Evolutionary conservation across 2,888 invertebrate species (phyloP).

Genomic region (Clunio marinus): DNA sequence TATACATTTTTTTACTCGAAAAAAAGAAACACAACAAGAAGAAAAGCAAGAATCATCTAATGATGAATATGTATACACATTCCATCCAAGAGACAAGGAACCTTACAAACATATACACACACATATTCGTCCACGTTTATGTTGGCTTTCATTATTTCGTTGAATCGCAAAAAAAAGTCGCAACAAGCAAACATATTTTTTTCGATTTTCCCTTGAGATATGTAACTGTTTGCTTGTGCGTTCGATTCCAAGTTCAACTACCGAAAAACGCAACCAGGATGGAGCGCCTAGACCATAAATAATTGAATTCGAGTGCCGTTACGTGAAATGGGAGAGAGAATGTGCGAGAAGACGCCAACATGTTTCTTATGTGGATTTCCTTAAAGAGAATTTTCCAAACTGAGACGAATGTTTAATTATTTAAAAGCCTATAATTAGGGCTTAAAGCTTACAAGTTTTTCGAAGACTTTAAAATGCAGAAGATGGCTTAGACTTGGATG

Average conservation of each 20-base stretch:
- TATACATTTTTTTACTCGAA: constrained; percentile 37
- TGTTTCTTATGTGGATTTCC: no score
- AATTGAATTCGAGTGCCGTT: constrained; percentile 32
- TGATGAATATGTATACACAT: constrained; percentile 38
- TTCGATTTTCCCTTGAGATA: neutral
- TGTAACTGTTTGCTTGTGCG: no score
- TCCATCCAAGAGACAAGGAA: constrained; percentile 27
- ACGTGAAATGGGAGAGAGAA: neutral
- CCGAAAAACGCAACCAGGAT: neutral
- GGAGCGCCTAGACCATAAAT: constrained; percentile 38
- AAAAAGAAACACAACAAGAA: constrained; percentile 36
- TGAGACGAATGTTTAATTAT: neutral
- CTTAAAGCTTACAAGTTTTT: no score
- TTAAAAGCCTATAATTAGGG: no score
- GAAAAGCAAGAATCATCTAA: constrained; percentile 38
- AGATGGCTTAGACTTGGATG: no score
- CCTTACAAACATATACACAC: neutral
- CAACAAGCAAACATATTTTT: constrained; percentile 18
- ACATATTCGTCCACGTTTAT: neutral
- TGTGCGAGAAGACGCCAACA: neutral
- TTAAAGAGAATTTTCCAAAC: no score
- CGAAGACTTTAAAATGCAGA: no score
- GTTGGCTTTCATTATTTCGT: constrained; percentile 1
- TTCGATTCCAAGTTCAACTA: constrained; percentile 27
- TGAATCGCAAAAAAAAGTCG: constrained; percentile 22